These are phyloP conservation scores for Paedocypris micromegethes DNA, from an alignment of 2,797 vertebrate genomes.

Conservation along the genomic window DNA sequence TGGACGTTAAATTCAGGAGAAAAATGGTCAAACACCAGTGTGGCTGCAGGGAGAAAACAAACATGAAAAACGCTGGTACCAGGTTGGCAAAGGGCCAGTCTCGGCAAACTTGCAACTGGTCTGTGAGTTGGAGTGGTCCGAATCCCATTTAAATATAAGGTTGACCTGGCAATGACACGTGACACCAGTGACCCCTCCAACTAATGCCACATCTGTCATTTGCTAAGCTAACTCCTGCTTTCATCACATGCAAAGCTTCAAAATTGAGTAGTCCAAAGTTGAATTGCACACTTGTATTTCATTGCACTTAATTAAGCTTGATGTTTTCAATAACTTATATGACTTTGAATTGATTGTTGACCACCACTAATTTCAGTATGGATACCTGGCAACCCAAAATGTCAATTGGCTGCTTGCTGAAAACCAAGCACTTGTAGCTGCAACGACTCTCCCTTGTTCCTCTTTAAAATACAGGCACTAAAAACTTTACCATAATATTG, in stretches of 20 bases:
- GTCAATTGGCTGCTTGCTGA: slow-evolving; percentile 25
- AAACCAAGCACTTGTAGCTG: slow-evolving; percentile 31
- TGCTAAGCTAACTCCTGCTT: slow-evolving; percentile 55
- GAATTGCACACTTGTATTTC: slow-evolving; percentile 8
- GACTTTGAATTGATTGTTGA: no score
- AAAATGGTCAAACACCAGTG: neutral
- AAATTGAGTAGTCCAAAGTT: slow-evolving; percentile 64
- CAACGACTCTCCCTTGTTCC: slow-evolving; percentile 30
- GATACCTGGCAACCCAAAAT: neutral
- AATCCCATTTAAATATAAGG: slow-evolving; percentile 57
- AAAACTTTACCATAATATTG: slow-evolving; percentile 37
- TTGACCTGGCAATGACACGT: slow-evolving; percentile 66
- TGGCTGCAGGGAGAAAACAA: neutral
- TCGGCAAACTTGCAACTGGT: neutral
- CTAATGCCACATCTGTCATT: slow-evolving; percentile 67
- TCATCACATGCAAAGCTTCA: slow-evolving; percentile 63
- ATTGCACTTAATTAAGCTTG: no score
- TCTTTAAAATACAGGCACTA: slow-evolving; percentile 25
- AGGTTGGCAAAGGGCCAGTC: slow-evolving; percentile 23
- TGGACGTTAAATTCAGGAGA: slow-evolving; percentile 3
- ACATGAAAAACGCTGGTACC: slow-evolving; percentile 1
- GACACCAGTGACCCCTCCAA: slow-evolving; percentile 65
- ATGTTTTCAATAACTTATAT: no score
- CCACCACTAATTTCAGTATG: no score
- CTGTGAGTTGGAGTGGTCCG: neutral